Conservation (phyloP, 1,140 invertebrate genomes). For the Hormaphis cornu region DNA sequence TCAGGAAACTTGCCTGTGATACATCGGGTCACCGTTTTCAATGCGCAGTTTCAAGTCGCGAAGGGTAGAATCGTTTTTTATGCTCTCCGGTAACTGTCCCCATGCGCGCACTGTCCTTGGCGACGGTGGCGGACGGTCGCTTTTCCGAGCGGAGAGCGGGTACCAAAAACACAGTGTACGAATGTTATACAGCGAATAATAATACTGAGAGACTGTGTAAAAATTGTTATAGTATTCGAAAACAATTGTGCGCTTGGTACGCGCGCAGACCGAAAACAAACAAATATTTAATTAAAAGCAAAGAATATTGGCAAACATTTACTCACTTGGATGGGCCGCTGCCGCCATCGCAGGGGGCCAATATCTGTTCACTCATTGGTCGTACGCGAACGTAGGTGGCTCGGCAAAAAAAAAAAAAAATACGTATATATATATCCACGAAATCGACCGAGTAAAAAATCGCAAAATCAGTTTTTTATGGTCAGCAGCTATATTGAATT, state of each 20-base stretch:
- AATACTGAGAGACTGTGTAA: no score
- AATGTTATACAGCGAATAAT: no score
- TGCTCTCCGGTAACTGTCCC: neutral
- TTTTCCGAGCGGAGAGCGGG: no score
- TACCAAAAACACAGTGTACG: no score
- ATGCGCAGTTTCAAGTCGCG: neutral
- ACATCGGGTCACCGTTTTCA: neutral
- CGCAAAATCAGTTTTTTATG: no score
- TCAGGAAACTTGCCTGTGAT: no score
- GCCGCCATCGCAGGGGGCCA: no score
- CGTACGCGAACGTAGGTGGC: neutral
- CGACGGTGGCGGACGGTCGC: no score
- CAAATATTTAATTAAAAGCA: neutral
- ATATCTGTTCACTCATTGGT: neutral
- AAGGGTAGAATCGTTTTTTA: conserved; percentile 3
- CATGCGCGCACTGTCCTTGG: neutral
- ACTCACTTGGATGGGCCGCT: neutral
- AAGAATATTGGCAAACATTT: neutral
- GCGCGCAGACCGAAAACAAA: neutral
- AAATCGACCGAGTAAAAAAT: no score
- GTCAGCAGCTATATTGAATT: no score
- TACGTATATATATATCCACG: no score
- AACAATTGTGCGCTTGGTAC: neutral
- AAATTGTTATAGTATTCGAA: no score
- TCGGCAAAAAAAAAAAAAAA: neutral